A percentile compares a stretch with the other conserved stretches of the same genome.
Conservation (phyloP, 2,888 invertebrate genomes). For the Tinea pellionella region DNA sequence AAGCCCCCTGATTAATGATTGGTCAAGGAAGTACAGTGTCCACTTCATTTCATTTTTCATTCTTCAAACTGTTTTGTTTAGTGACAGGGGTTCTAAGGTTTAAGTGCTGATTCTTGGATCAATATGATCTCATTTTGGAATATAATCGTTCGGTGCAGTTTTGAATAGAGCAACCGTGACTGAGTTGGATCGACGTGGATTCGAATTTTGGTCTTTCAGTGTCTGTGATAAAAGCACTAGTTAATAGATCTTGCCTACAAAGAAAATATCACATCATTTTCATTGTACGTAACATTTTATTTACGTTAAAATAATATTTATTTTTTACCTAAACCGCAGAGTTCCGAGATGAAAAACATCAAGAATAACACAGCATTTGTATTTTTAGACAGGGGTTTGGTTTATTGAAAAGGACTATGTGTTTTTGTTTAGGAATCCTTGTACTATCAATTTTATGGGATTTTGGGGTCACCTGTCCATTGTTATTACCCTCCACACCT, state of each 20-base stretch:
- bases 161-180: too few species aligned
- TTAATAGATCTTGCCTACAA: too few species aligned
- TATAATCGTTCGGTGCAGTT: too few species aligned
- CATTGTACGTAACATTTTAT: too few species aligned
- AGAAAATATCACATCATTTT: too few species aligned
- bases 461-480: constrained; percentile 22
- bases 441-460: constrained; percentile 35
- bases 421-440: constrained; percentile 6
- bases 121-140: background rate
- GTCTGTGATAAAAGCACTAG: too few species aligned
- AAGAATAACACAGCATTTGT: background rate
- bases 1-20: constrained; percentile 60
- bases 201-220: too few species aligned
- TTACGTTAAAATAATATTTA: too few species aligned
- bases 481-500: background rate
- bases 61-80: constrained; percentile 58
- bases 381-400: background rate
- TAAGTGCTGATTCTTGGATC: background rate
- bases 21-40: constrained; percentile 40
- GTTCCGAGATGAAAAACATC: background rate
- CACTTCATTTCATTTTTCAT: constrained; percentile 68
- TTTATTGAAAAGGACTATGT: constrained; percentile 1
- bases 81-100: constrained; percentile 42
- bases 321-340: too few species aligned
- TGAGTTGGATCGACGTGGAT: too few species aligned